These are phyloP conservation scores for Lepidochrysops patricia DNA, from an alignment of 2,888 invertebrate genomes.

Conservation along the genomic window DNA sequence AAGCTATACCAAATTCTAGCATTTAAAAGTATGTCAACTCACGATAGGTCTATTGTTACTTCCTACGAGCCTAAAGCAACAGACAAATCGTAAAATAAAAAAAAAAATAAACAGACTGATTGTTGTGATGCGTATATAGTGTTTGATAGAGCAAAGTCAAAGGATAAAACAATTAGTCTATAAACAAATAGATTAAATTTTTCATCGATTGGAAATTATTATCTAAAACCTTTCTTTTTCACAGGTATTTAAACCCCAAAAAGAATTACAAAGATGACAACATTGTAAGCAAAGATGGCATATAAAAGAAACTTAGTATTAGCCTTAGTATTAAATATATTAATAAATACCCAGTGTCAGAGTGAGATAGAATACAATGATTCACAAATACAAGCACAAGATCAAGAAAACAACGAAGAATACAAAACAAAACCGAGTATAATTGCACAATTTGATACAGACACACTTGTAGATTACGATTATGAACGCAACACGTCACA, in stretches of 20 bases:
- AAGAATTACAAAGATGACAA: conserved; percentile 6
- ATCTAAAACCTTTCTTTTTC: background rate
- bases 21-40: too few species aligned
- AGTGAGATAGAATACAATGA: conserved; percentile 14
- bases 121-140: too few species aligned
- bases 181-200: background rate
- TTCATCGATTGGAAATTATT: background rate
- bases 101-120: background rate
- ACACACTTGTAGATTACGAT: conserved; percentile 16
- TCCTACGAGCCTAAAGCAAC: too few species aligned
- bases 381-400: background rate
- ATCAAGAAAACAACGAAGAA: background rate
- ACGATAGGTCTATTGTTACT: too few species aligned
- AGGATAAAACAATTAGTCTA: background rate
- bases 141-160: background rate
- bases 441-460: background rate
- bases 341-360: conserved; percentile 20
- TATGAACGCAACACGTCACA: conserved; percentile 5
- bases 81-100: background rate
- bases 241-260: background rate
- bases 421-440: conserved; percentile 7
- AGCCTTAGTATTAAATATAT: conserved; percentile 21
- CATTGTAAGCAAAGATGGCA: conserved; percentile 22
- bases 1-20: too few species aligned
- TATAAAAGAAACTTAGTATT: conserved; percentile 19